phyloP scores from a whole-genome alignment of 2,113 vertebrate species.

The Eolophus roseicapilla region DNA sequence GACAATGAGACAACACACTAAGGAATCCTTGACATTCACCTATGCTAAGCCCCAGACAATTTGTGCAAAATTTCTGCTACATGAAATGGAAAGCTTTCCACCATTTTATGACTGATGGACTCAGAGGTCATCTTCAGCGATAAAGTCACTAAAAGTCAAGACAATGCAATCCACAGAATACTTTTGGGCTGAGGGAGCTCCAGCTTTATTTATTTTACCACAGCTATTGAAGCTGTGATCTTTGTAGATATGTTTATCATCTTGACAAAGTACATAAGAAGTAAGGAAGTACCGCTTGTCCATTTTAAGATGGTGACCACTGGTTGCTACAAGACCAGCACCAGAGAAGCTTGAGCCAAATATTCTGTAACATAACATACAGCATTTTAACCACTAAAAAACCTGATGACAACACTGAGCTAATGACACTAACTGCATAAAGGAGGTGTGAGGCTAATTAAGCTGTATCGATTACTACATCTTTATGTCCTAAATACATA shows the following conservation, averaged over 20 bases:
- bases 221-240: background rate
- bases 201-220: background rate
- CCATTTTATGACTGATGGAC: background rate
- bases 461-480: background rate
- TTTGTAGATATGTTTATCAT: background rate
- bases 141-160: background rate
- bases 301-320: background rate
- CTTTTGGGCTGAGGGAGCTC: background rate
- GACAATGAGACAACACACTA: accelerated
- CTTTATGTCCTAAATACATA: background rate
- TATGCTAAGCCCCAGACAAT: background rate
- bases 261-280: background rate
- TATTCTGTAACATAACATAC: background rate
- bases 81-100: background rate
- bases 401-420: background rate
- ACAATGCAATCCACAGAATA: background rate
- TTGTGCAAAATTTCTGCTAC: background rate
- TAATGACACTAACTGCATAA: background rate
- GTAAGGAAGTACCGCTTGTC: background rate
- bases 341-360: background rate
- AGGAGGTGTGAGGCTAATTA: background rate
- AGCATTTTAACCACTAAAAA: background rate
- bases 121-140: background rate
- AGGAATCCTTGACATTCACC: background rate
- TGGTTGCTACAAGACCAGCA: background rate